Evolutionary conservation across 2,888 invertebrate genomes (phyloP).

Genomic region (Metalampra italica): DNA sequence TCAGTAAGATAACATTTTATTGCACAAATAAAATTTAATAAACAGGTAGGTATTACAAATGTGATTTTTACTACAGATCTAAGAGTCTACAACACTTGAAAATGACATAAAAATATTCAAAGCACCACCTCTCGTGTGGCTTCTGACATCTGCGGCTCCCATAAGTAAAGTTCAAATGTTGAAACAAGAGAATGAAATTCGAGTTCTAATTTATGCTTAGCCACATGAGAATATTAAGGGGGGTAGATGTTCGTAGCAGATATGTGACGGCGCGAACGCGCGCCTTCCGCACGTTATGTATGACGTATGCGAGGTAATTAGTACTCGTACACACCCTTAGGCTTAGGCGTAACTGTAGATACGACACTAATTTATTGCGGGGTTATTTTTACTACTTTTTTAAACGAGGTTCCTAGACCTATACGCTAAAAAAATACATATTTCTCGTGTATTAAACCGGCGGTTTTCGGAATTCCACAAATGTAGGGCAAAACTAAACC

Average conservation of each 20-base stretch:
- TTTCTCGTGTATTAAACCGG: no score
- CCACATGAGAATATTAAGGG: slow-evolving; percentile 44
- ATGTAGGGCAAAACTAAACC: no score
- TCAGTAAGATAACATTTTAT: no score
- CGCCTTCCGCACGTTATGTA: slow-evolving; percentile 44
- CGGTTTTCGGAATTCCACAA: no score
- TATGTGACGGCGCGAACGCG: slow-evolving; percentile 35
- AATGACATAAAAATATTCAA: slow-evolving; percentile 17
- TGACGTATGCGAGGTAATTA: slow-evolving; percentile 60
- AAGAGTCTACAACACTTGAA: no score
- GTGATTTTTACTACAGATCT: no score
- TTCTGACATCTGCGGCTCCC: slow-evolving; percentile 9
- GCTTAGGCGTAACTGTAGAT: background rate
- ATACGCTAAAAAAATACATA: no score
- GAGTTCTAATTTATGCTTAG: slow-evolving; percentile 57
- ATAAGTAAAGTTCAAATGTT: slow-evolving; percentile 54
- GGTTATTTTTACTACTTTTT: background rate
- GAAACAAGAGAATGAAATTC: slow-evolving; percentile 54
- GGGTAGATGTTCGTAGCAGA: slow-evolving; percentile 29
- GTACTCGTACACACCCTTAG: slow-evolving; percentile 22
- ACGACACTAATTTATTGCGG: background rate
- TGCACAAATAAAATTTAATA: no score
- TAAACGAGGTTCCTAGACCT: no score
- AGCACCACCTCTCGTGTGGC: background rate
- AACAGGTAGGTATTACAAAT: no score